Evolutionary conservation across 1,140 invertebrate species (phyloP), one percentile per base, ranked within the genome.

Genomic region (Drosophila tropicalis): DNA sequence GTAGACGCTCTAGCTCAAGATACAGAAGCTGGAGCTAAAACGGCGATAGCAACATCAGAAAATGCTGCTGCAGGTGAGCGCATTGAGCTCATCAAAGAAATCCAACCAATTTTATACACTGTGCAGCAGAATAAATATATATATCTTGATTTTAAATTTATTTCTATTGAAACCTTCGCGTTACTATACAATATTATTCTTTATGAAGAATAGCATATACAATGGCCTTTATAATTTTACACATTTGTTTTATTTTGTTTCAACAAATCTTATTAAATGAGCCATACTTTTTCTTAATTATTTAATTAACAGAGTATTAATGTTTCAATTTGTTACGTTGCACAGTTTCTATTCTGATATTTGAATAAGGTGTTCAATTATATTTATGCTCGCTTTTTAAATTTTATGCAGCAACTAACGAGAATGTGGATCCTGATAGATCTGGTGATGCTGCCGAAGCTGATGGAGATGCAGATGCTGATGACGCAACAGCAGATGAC

Each of bases 11-110:
- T 77, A 76, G 78, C 79, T 74, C n/a, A n/a, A n/a, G 67, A 72
- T 51, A 67, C 78, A 56, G 55, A 70, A 90, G 75, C 78, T 79
- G 82, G 70, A 76, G 67, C 74, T 67, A 67, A 83, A 68, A 62
- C 67, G n/a, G 62, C 62, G 25, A 67, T 58, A 40, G 65, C 67
- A n/a, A 67, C 72, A 67, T 47, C 62, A 67, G 68, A 76, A 36
- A 51, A 58, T 68, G 73, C 67, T 67, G 77, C 67, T 64, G 77
- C 87, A 91, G 85, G 86, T 90, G 74, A 90, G 87, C 76, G 34
- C 57, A 60, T 67, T 74, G 15, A 58, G 39, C 29, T 58, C 32
- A 58, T 10, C 17, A 12, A 12, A 22, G 1, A 22, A 22, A 22
- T 6, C 0, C 10, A 19, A 17, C 7, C 15, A 17, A 13, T 34